These are phyloP conservation scores for Pseudochromis fuscus DNA, from an alignment of 2,797 vertebrate species.

Conservation along the genomic window DNA sequence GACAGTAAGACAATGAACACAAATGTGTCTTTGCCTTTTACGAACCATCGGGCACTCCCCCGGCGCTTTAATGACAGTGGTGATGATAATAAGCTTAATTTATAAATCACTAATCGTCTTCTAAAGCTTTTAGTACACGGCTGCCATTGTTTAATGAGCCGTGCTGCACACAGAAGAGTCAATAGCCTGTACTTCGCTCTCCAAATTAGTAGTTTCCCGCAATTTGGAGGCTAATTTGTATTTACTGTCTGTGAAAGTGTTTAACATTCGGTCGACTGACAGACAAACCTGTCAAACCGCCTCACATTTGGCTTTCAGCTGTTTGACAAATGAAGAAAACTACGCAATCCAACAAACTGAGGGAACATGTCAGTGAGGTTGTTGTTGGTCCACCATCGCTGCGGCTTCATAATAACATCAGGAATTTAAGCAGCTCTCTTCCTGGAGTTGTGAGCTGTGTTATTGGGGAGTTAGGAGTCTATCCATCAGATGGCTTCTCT, in stretches of 20 bases:
- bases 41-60: slow-evolving; percentile 27
- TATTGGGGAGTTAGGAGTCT: slow-evolving; percentile 21
- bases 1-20: slow-evolving; percentile 25
- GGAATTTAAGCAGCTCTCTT: not conserved
- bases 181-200: slow-evolving; percentile 5
- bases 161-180: slow-evolving; percentile 10
- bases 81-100: slow-evolving; percentile 51
- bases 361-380: not conserved
- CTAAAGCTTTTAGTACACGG: slow-evolving; percentile 37
- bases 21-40: slow-evolving; percentile 27
- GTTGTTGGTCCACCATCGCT: not conserved
- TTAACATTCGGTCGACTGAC: not conserved
- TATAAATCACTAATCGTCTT: slow-evolving; percentile 45
- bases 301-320: not conserved
- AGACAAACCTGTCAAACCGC: slow-evolving; percentile 2
- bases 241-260: slow-evolving; percentile 7
- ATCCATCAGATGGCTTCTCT: slow-evolving; percentile 24
- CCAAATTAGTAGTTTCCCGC: slow-evolving; percentile 23
- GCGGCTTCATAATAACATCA: not conserved
- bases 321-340: slow-evolving; percentile 8
- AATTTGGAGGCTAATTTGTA: slow-evolving; percentile 30
- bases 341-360: not conserved
- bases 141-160: slow-evolving; percentile 47
- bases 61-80: slow-evolving; percentile 24
- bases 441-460: slow-evolving; percentile 15